Percentiles rank a stretch among this genome's conserved stretches.
Evolutionary conservation across 1,140 invertebrate genomes (phyloP).

Genomic region (Diachasma alloeum): DNA sequence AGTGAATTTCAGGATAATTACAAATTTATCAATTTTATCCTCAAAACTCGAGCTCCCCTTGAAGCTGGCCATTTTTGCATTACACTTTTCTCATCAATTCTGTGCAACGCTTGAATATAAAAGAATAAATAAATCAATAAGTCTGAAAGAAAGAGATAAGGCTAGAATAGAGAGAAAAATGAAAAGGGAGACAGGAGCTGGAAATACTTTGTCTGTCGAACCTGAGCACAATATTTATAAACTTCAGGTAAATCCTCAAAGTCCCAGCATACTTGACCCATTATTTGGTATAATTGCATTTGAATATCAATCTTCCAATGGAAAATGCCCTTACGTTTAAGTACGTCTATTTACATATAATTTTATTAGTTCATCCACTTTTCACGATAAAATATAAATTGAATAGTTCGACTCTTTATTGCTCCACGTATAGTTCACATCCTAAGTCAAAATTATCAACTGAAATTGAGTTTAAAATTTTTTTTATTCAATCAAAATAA

Average conservation of each 20-base stretch:
- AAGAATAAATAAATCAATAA: constrained; percentile 15
- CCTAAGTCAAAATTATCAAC: neutral
- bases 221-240: neutral
- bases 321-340: neutral
- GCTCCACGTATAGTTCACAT: constrained; percentile 21
- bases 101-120: constrained; percentile 7
- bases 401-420: constrained; percentile 36
- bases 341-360: constrained; percentile 2
- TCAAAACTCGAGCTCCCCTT: neutral
- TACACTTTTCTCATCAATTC: neutral
- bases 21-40: neutral
- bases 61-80: neutral
- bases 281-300: constrained; percentile 49
- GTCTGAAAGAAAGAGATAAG: neutral
- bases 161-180: constrained; percentile 6
- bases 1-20: neutral
- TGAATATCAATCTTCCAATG: constrained; percentile 8
- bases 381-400: constrained; percentile 33
- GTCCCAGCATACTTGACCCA: constrained; percentile 12
- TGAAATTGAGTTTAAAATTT: neutral
- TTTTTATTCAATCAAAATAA: neutral
- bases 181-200: constrained; percentile 9
- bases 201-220: constrained; percentile 10
- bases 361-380: constrained; percentile 20
- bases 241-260: neutral